These are phyloP conservation scores for Choloepus hoffmanni DNA, from an alignment of 2,113 vertebrate genomes.

Conservation along the genomic window DNA sequence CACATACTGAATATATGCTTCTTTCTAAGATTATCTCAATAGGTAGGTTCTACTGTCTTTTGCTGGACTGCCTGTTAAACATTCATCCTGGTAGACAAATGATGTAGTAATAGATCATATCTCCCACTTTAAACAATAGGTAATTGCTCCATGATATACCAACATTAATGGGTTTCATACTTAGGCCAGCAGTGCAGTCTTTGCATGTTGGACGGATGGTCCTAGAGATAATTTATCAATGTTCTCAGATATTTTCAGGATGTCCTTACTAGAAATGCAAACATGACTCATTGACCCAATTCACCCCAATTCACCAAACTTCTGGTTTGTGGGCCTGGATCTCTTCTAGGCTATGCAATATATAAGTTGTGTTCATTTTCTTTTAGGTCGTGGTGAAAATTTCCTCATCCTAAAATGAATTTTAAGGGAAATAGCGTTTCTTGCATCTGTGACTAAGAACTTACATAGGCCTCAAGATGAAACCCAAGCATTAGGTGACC, in stretches of 20 bases:
- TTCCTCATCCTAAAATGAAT: neutral
- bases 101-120: neutral
- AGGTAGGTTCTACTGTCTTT: neutral
- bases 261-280: neutral
- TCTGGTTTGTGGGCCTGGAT: conserved; percentile 20
- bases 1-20: neutral
- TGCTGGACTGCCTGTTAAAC: neutral
- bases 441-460: neutral
- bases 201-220: neutral
- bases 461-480: neutral
- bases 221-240: conserved; percentile 6
- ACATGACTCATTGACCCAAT: neutral
- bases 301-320: neutral
- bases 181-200: neutral
- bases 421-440: neutral
- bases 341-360: neutral
- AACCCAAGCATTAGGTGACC: neutral
- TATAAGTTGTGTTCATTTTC: neutral
- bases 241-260: conserved; percentile 18
- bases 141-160: conserved; percentile 6
- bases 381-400: neutral
- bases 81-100: conserved; percentile 4
- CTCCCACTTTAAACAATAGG: neutral
- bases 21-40: conserved; percentile 31
- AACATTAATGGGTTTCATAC: neutral